Base-by-base conservation (phyloP, 2,113 vertebrate genomes). In the Otocyon megalotis region DNA sequence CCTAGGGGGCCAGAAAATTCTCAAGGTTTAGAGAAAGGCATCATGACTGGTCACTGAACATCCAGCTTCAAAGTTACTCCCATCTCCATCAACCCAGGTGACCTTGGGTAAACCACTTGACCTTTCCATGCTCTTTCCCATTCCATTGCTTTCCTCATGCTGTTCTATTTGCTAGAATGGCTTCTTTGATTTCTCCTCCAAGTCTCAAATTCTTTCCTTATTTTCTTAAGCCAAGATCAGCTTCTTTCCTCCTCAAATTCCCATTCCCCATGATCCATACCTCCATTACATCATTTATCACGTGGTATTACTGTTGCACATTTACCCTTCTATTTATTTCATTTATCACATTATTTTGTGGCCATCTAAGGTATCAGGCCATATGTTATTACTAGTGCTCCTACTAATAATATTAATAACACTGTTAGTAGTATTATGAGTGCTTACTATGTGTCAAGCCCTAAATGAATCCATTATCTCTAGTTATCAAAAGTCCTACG, bases 301-400 rank as follows among this genome's bases (percentile, higher is more conserved):
- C 3, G 12, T 30, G 26, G n/a, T 8, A 60, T 56, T 58, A 84
- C 14, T 93, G 13, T 12, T 83, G 9, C 12, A 37, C 32, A 50
- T 37, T 74, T 71, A 90, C 58, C 19, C 32, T 69, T 65, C 15
- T 76, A 32, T 58, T 85, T 91, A 83, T 81, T 81, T 87, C 58
- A 67, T 53, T 90, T 65, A 88, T 93, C 82, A 88, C 3, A 14
- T 77, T 92, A 88, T 69, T 93, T 93, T 62, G 71, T 77, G 89
- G 24, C 16, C 30, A 67, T 63, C 15, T 80, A 71, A 43, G 10
- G 20, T 65, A 83, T 71, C 32, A 63, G 67, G 28, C 79, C 84
- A 37, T 50, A 37, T 28, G 22, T 15, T 76, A 79, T 63, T 50
- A 82, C 9, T 85, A n/a, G 20, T 58, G 63, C 9, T 81, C 1